Percentiles rank a stretch among this genome's conserved stretches.
Conservation (phyloP, 2,797 vertebrate species). For the Lateolabrax maculatus region DNA sequence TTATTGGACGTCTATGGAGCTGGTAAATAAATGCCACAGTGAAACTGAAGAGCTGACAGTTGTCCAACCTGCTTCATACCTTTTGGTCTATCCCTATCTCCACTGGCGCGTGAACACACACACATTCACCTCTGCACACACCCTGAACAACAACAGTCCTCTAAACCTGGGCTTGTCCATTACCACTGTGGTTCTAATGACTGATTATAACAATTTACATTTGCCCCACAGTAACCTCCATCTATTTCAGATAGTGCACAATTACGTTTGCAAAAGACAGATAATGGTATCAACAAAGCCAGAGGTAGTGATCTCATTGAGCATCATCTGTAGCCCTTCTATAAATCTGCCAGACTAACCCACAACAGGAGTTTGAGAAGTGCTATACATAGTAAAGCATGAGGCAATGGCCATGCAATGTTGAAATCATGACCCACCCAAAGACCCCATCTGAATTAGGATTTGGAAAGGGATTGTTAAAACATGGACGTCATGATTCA, state of each 20-base stretch:
- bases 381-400: slow-evolving; percentile 68
- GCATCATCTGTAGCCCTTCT: slow-evolving; percentile 42
- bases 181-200: slow-evolving; percentile 44
- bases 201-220: slow-evolving; percentile 39
- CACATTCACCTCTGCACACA: slow-evolving; percentile 8
- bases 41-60: slow-evolving; percentile 59
- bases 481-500: neutral
- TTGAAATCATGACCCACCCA: slow-evolving; percentile 23
- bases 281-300: slow-evolving; percentile 54
- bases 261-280: slow-evolving; percentile 40
- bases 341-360: slow-evolving; percentile 61
- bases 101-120: neutral
- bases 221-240: neutral
- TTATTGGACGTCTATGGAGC: slow-evolving; percentile 49
- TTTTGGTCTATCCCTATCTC: slow-evolving; percentile 31
- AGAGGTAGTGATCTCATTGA: slow-evolving; percentile 46
- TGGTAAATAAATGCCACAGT: slow-evolving; percentile 59
- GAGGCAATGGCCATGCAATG: slow-evolving; percentile 63
- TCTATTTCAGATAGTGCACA: slow-evolving; percentile 18
- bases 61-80: slow-evolving; percentile 40
- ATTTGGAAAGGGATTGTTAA: slow-evolving; percentile 23
- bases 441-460: slow-evolving; percentile 20
- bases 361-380: slow-evolving; percentile 55
- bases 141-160: slow-evolving; percentile 4
- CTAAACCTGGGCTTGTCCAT: slow-evolving; percentile 26